Evolutionary conservation across 2,113 vertebrate species (phyloP), one percentile per base, ranked within the genome.

Genomic region (Plotosus lineatus): DNA sequence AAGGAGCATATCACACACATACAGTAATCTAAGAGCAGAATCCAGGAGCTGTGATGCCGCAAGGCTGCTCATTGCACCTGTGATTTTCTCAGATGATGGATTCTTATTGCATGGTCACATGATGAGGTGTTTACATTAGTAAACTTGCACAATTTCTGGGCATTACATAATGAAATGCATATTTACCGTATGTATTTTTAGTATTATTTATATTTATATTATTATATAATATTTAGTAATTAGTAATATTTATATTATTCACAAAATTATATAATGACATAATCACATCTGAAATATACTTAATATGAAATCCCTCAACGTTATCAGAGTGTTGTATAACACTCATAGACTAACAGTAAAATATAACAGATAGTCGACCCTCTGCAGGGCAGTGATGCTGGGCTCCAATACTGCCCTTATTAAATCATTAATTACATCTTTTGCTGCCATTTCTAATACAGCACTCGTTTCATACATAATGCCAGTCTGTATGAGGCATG

Each of bases 351-450:
- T 66, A 42, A 78, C 15, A 3, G 12, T 5, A 40, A 15, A 53
- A 33, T 36, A 17, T 55, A 56, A 69, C 33, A 50, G 50, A 77
- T 44, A 19, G 23, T n/a, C 78, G 76, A 78, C 79, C 65, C 69
- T 76, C 42, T 28, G 28, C 40, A 50, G 73, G 56, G 65, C 66
- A 60, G 55, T 66, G 75, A 81, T 40, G 66, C 65, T 78, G 6
- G 53, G 26, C 60, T 74, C 38, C 66, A 73, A 60, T 50, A 26
- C 46, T 55, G 46, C 46, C 50, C 73, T 71, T 80, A 72, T 75
- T 81, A 53, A 81, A 65, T 81, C 72, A 85, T 84, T 84, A 65
- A 85, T 87, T 69, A 48, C 51, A 28, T 82, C 40, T 82, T 50
- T 73, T 31, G 69, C 60, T 82, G 77, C 46, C 53, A 48, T 71